Evolutionary conservation across 2,888 invertebrate species (phyloP), one percentile per base, ranked within the genome.

Genomic region (Polydrusus tereticollis): DNA sequence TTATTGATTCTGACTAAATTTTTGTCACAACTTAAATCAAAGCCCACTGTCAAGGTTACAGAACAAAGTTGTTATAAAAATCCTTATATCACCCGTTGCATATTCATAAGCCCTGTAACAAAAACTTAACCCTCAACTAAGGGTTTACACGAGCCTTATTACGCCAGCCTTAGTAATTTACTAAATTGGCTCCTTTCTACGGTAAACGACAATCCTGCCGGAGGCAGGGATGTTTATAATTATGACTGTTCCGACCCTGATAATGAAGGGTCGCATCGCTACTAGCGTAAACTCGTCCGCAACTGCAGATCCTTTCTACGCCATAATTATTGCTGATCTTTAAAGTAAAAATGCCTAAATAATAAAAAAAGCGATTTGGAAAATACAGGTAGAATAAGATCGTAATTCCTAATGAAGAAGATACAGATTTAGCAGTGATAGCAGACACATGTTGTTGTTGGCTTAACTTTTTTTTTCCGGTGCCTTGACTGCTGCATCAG

Each of bases 151-250:
- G 26, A 23, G 26, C 26, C 45, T 62, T 62, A 41, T 62, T 62
- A 62, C 45, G 29, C 29, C 62, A 20, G 10, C 47, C 45, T 33
- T 26, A 10, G 41, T 62, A 62, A 62, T 62, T 62, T 45, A 26
- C 33, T 62, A 62, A 45, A 62, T 45, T 45, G 62, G 45, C 41
- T 47, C 8, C 16, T 33, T 23, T 45, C 45, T 47, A 45, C 47
- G 8, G 23, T 23, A 29, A 59, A 26, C 59, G 59, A 43, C 59
- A 23, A 59, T 41, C 41, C 41, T 41, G 59, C 59, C 59, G 10
- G 21, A 23, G 59, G 59, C 59, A 59, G 41, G 59, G 59, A 59
- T 59, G 59, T 59, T 59, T 59, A 59, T 59, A 59, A 59, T 59
- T 59, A 43, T 43, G 26, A 50, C 26, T 50, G 50, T 50, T 50